A percentile compares a stretch with the other conserved stretches of the same genome.
These are phyloP conservation scores for Loris lydekkerianus DNA, from an alignment of 2,797 vertebrate genomes.

Conservation along the genomic window DNA sequence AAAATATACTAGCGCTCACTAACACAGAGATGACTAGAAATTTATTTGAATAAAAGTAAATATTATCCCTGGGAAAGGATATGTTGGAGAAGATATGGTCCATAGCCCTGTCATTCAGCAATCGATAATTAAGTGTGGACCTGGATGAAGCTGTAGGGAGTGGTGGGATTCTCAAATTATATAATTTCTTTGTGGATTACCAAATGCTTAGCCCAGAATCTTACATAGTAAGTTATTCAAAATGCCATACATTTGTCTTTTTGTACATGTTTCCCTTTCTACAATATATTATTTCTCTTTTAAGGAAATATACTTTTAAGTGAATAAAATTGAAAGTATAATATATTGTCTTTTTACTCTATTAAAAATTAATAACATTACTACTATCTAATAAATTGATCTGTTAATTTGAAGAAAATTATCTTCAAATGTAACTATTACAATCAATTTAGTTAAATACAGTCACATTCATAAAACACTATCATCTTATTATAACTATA, in stretches of 20 bases:
- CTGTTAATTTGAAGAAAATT: background rate
- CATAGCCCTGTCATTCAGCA: background rate
- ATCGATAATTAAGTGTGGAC: background rate
- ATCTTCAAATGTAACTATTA: background rate
- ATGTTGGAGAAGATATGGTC: background rate
- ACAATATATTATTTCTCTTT: background rate
- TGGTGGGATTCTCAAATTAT: background rate
- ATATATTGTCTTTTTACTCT: background rate
- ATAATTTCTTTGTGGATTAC: background rate
- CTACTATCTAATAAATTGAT: background rate
- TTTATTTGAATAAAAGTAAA: conserved; percentile 31
- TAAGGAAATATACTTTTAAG: background rate
- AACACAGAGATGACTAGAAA: background rate
- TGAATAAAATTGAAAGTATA: background rate
- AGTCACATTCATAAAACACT: background rate
- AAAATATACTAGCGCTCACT: background rate
- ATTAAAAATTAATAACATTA: background rate
- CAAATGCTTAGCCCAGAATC: background rate
- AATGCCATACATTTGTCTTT: background rate
- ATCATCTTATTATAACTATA: background rate
- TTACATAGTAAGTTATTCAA: background rate
- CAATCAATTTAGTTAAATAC: background rate
- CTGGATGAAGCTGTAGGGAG: background rate
- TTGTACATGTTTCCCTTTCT: background rate
- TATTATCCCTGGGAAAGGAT: background rate